Base-by-base conservation (phyloP, 2,888 invertebrate genomes). In the Lagria hirta region DNA sequence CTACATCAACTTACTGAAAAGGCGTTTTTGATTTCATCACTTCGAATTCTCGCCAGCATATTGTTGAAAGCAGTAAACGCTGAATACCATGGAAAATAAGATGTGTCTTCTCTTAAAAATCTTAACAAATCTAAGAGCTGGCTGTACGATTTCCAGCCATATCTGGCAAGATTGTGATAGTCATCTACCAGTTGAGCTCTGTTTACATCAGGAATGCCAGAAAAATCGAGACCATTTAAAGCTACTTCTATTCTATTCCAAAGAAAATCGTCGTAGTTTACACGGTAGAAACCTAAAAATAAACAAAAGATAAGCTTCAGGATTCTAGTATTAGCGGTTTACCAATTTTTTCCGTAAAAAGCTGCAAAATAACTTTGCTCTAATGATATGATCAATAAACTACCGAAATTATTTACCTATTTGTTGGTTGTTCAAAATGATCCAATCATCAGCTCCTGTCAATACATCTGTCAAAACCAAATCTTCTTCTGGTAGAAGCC, bases 111-210 rank as follows among this genome's bases (percentile, higher is more conserved):
- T 35, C 72, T 68, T 43, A 94, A 72, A 72, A 88, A 94, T 1
- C 76, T 73, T 0, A 85, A 73, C 8, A 87, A 74, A 12, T 77
- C 72, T 24, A 93, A 74, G 0, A 85, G 81, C 7, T 76, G 66
- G 0, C 70, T 65, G 60, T 87, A 87, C 1, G 67, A 59, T 66
- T 59, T 43, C 85, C 70, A 10, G 1, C 79, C 79, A 4, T 82
- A 77, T 22, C 84, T 76, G 6, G 87, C 88, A 40, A 86, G 75
- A 69, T 83, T 83, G 53, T 86, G 74, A 1, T 84, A 76, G 67
- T 95, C 94, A 60, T 93, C 86, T 6, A 94, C 79, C 18, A 85
- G 76, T 75, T 79, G 88, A 3, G 88, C 89, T 56, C 84, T 76
- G 66, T 88, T 87, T 7, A 82, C 67, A 23, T 78, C 77, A 48